A percentile compares a stretch with the other conserved stretches of the same genome.
phyloP scores from a whole-genome alignment of 2,797 vertebrate species.

The Lacerta bilineata region DNA sequence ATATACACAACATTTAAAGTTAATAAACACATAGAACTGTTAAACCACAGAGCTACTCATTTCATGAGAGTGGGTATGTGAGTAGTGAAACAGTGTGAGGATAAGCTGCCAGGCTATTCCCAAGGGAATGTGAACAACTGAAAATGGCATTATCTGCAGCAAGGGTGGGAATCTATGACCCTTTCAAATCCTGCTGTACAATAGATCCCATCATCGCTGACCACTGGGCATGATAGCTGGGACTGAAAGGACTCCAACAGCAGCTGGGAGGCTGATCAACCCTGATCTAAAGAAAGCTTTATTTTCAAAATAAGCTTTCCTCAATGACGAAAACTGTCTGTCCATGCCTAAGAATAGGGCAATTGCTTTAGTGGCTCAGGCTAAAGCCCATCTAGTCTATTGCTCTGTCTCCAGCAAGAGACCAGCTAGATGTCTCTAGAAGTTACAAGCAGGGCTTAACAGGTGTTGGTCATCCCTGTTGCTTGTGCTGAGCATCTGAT shows the following conservation, averaged over 20 bases:
- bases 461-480: not conserved
- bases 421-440: not conserved
- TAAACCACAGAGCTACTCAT: conserved; percentile 43
- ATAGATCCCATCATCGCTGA: not conserved
- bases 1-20: conserved; percentile 65
- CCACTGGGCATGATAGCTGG: not conserved
- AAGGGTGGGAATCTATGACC: not conserved
- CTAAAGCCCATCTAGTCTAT: too few relatives aligned
- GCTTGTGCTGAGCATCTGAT: not conserved
- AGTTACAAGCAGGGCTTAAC: not conserved
- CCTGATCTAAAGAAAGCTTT: conserved; percentile 51
- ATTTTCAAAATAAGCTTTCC: not conserved
- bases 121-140: conserved; percentile 64
- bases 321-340: not conserved
- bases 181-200: too few relatives aligned
- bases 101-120: conserved; percentile 63
- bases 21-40: conserved; percentile 54
- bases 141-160: conserved; percentile 58
- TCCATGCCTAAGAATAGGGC: not conserved
- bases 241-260: not conserved
- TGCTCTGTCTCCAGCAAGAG: not conserved
- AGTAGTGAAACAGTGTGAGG: conserved; percentile 10
- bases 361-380: not conserved
- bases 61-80: conserved; percentile 36
- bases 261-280: not conserved